These are phyloP conservation scores for Celastrina argiolus DNA, from an alignment of 2,888 invertebrate genomes.

Conservation along the genomic window DNA sequence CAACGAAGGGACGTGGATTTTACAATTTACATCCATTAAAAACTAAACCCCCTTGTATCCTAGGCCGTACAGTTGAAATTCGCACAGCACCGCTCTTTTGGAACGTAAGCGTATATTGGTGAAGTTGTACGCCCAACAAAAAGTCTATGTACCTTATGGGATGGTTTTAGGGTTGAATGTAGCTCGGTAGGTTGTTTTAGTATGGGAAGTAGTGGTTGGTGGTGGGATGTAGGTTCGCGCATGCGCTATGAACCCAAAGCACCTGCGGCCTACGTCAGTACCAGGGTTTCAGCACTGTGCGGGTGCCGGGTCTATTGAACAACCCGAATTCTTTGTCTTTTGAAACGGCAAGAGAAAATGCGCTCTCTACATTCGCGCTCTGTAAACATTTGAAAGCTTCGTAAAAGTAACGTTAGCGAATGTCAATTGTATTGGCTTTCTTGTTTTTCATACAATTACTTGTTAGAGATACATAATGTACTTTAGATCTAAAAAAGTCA, in stretches of 20 bases:
- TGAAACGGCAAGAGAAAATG: not conserved
- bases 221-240: constrained; percentile 41
- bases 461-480: no score
- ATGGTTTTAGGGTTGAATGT: constrained; percentile 35
- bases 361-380: no score
- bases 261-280: constrained; percentile 50
- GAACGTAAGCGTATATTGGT: not conserved
- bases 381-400: no score
- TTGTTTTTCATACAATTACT: no score
- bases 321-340: not conserved
- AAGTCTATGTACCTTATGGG: constrained; percentile 24
- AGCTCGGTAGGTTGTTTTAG: constrained; percentile 22
- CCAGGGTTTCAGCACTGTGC: constrained; percentile 27
- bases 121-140: constrained; percentile 1
- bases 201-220: constrained; percentile 37
- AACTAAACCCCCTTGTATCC: constrained; percentile 24
- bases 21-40: constrained; percentile 17
- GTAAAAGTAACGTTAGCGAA: no score
- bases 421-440: no score
- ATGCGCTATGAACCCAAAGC: constrained; percentile 55
- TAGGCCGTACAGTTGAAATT: constrained; percentile 35
- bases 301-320: not conserved
- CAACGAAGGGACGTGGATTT: constrained; percentile 34
- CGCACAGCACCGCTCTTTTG: constrained; percentile 14
- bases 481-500: no score